These are phyloP conservation scores for Paracentrotus lividus DNA, from an alignment of 53 echinoderm and acorn worm genomes.

Conservation along the genomic window DNA sequence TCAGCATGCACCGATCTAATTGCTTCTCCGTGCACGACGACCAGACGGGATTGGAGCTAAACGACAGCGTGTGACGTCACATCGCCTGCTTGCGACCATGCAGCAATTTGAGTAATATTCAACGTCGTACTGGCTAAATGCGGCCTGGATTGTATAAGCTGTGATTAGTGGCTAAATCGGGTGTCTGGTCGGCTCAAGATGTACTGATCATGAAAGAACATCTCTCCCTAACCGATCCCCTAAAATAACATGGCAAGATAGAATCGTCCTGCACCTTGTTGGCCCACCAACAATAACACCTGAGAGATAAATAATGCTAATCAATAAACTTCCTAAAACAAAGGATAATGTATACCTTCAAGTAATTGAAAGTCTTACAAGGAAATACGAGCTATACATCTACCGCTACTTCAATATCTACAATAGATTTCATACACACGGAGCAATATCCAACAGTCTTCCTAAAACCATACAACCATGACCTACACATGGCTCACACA, in stretches of 20 bases:
- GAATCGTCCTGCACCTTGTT: slow-evolving; percentile 4
- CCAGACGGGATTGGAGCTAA: slow-evolving; percentile 62
- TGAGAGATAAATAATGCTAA: neutral
- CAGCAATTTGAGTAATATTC: slow-evolving; percentile 71
- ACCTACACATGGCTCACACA: neutral
- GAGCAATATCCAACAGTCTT: neutral
- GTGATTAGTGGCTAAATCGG: slow-evolving; percentile 63
- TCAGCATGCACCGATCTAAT: slow-evolving; percentile 70
- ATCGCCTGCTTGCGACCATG: slow-evolving; percentile 63
- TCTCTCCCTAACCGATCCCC: slow-evolving; percentile 9
- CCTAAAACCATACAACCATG: neutral
- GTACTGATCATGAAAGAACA: slow-evolving; percentile 31
- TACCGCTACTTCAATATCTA: slow-evolving; percentile 42
- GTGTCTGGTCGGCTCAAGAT: slow-evolving; percentile 33
- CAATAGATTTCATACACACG: slow-evolving; percentile 48
- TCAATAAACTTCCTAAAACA: neutral
- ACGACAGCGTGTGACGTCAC: slow-evolving; percentile 71
- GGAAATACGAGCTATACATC: neutral
- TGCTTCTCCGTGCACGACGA: slow-evolving; percentile 69
- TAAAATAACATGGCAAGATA: slow-evolving; percentile 39
- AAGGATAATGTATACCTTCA: neutral
- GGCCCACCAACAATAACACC: neutral
- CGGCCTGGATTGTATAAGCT: slow-evolving; percentile 62
- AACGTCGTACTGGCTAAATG: slow-evolving; percentile 65
- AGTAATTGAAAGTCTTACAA: neutral